phyloP scores from a whole-genome alignment of 2,888 invertebrate species.

The Philonicus albiceps region DNA sequence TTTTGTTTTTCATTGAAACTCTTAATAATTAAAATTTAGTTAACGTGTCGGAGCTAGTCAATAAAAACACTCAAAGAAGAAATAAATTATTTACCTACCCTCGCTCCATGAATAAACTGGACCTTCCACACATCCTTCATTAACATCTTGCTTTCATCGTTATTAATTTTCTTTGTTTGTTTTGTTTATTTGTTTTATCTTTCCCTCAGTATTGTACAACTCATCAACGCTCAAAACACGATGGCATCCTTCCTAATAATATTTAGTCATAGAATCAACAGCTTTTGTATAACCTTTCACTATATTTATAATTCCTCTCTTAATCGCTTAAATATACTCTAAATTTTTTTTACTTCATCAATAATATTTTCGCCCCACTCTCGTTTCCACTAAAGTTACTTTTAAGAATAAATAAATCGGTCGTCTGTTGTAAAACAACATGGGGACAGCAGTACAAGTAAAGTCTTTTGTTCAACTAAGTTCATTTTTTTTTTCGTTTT shows the following conservation, averaged over 20 bases:
- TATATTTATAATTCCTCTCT: slow-evolving; percentile 23
- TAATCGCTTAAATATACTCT: slow-evolving; percentile 30
- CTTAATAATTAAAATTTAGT: slow-evolving; percentile 16
- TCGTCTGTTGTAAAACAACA: slow-evolving; percentile 18
- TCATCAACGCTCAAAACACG: neutral
- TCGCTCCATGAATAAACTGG: neutral
- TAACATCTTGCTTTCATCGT: neutral
- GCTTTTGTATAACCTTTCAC: slow-evolving; percentile 18
- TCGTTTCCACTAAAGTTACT: slow-evolving; percentile 6
- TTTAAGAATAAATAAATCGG: slow-evolving; percentile 34
- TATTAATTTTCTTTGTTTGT: neutral
- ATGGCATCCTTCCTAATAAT: slow-evolving; percentile 35
- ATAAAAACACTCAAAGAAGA: slow-evolving; percentile 15
- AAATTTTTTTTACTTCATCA: neutral
- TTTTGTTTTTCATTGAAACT: neutral
- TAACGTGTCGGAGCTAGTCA: neutral
- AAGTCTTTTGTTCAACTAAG: slow-evolving; percentile 25
- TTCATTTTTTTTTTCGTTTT: neutral
- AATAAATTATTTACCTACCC: slow-evolving; percentile 8
- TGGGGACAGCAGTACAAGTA: neutral
- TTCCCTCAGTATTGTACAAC: neutral
- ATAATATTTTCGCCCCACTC: neutral
- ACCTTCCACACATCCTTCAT: neutral
- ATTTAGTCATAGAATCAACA: slow-evolving; percentile 30
- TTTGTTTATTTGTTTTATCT: too few relatives aligned